Percentiles rank a stretch among this genome's conserved stretches.
These are phyloP conservation scores for Tragopan temminckii DNA, from an alignment of 2,797 vertebrate genomes.

Conservation along the genomic window DNA sequence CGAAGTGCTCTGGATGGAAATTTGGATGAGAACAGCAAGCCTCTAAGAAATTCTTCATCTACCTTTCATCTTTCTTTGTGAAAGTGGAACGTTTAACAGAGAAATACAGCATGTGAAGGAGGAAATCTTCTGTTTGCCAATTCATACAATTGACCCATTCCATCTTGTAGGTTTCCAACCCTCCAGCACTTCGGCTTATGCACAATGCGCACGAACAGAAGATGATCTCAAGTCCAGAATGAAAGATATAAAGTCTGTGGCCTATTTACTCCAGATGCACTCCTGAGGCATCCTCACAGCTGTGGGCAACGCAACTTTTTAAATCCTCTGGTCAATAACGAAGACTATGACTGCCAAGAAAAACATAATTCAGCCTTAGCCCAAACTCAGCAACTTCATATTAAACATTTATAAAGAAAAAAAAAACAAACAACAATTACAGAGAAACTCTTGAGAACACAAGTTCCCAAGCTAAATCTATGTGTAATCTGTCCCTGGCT, in stretches of 20 bases:
- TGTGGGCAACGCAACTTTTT: background rate
- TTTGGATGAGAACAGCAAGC: background rate
- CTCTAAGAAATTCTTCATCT: slow-evolving; percentile 14
- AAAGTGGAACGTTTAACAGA: slow-evolving; percentile 16
- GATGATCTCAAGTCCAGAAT: slow-evolving; percentile 2
- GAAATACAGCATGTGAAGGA: slow-evolving; percentile 15
- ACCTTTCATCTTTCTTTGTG: slow-evolving; percentile 40
- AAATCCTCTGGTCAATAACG: background rate
- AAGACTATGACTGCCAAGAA: slow-evolving; percentile 15
- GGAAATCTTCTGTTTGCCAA: slow-evolving; percentile 7
- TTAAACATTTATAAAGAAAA: slow-evolving; percentile 32
- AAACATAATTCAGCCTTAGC: background rate
- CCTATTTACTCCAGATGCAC: background rate
- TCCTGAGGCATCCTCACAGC: background rate
- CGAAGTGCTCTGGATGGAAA: background rate
- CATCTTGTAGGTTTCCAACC: slow-evolving; percentile 8
- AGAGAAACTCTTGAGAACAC: background rate
- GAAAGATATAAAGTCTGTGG: background rate
- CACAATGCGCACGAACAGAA: background rate
- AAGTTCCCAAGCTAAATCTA: background rate
- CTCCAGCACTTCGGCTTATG: background rate
- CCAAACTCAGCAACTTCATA: slow-evolving; percentile 10
- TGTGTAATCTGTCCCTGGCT: background rate
- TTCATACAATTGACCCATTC: slow-evolving; percentile 44
- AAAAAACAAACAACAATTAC: slow-evolving; percentile 40